Evolutionary conservation across 2,113 vertebrate genomes (phyloP), one percentile per base, ranked within the genome.

Genomic region (Onychostruthus taczanowskii): DNA sequence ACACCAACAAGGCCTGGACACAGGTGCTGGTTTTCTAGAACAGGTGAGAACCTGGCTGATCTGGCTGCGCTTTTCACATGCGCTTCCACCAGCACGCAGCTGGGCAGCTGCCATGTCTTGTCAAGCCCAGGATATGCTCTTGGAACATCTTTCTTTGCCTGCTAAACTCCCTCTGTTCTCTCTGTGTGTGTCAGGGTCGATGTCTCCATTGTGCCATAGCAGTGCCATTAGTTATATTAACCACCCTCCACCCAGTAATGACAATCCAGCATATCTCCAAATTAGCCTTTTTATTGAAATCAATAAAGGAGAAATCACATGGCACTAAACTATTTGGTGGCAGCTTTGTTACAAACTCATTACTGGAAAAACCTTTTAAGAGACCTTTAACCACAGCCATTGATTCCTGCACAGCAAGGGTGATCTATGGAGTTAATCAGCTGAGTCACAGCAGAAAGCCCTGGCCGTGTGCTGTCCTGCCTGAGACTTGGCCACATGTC

Each of bases 221-320:
- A 55, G 59, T 26, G 62, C 74, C 37, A 53, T 91, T 74, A 85
- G 53, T 96, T 90, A 76, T 62, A 88, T 93, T 85, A 97, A 97
- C 70, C 64, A 78, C 47, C 41, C 37, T 69, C 78, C 46, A 49
- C 79, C 77, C 81, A 87, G 58, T 93, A 87, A 89, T 91, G 89
- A 92, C 96, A 94, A 94, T 86, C 96, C 92, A 95, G 81, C 93
- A 91, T 84, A 95, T 96, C 97, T 97, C 86, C 93, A 98, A 97
- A 98, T 98, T 95, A 98, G 97, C 94, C 95, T 91, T 96, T 97
- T 97, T 97, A 97, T 97, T 97, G 96, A 96, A 96, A 96, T 97
- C 97, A 95, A 96, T 97, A 97, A 97, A 95, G 68, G 86, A 89
- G 72, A 89, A 88, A 91, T 91, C 61, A 84, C 70, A 87, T 24